Conservation (phyloP, 1,140 invertebrate genomes). For the Drosophila triauraria region DNA sequence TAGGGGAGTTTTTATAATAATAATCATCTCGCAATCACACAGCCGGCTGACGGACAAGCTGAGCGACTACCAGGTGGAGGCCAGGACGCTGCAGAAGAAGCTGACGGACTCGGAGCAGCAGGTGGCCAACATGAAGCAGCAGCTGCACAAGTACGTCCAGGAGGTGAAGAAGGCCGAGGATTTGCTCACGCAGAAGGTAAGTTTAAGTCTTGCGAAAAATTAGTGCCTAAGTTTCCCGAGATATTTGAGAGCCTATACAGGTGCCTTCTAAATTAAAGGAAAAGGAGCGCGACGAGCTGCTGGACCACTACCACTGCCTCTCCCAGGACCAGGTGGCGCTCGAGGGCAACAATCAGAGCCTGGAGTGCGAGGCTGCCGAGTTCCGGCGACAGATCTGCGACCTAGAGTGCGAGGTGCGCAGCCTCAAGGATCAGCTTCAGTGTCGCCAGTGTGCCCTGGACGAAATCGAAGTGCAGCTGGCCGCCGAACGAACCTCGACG, state of each 20-base stretch:
- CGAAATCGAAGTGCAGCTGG: constrained; percentile 61
- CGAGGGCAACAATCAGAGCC: constrained; percentile 89
- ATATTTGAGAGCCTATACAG: constrained; percentile 31
- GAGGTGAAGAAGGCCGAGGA: constrained; percentile 89
- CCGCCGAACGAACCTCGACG: constrained; percentile 35
- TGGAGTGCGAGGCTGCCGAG: constrained; percentile 88
- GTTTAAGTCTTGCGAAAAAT: background rate
- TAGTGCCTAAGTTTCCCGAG: constrained; percentile 37
- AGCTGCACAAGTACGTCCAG: constrained; percentile 88
- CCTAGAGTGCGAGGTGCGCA: constrained; percentile 64
- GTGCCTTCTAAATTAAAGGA: constrained; percentile 86
- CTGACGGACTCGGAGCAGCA: constrained; percentile 87
- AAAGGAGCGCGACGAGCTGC: constrained; percentile 88
- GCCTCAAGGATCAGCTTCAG: constrained; percentile 61
- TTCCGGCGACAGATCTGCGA: constrained; percentile 82
- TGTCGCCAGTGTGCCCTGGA: constrained; percentile 54
- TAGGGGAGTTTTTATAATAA: constrained; percentile 48
- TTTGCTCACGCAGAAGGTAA: constrained; percentile 87
- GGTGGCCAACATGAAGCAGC: constrained; percentile 87
- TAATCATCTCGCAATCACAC: constrained; percentile 7
- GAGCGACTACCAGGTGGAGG: constrained; percentile 84
- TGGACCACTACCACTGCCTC: constrained; percentile 88
- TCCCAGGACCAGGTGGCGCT: constrained; percentile 88
- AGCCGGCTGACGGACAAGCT: constrained; percentile 72
- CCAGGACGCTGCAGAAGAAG: constrained; percentile 86